Base-by-base conservation (phyloP, 2,888 invertebrate species). In the Colostygia pectinataria region DNA sequence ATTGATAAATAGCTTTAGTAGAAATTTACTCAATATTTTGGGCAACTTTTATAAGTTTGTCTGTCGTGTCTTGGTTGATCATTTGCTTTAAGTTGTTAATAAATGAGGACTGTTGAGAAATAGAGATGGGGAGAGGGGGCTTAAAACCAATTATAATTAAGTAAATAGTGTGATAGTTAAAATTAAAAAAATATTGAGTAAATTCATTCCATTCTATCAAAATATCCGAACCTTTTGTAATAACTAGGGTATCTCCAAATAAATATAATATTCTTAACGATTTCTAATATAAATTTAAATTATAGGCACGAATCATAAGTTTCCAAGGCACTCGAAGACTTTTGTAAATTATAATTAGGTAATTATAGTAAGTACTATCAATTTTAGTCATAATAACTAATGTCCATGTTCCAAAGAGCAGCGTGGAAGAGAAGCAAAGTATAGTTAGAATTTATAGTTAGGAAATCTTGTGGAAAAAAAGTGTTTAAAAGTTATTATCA, bases 391-490 rank as follows among this genome's bases (percentile, higher is more conserved):
- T 43, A 52, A 39, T 47, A 52, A 33, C 46, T 52, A 28, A 23
- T 23, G 31, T 43, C 57, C 57, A 53, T 43, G 46, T 13, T 82
- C 85, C 85, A 42, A 49, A 49, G 63, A 47, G 85, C 79, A 60
- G 88, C 88, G 77, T 87, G 86, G 52, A 83, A 83, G 53, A 57
- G 65, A 78, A 72, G 77, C 71, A 66, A 55, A 61, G 61, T n/a
- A n/a, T n/a, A n/a, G n/a, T n/a, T n/a, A n/a, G n/a, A n/a, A n/a
- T n/a, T 54, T 56, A 53, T 53, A 37, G 57, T 63, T 54, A 63
- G 51, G 41, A 25, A 38, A 14, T 23, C 25, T 38, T 37, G 20
- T 24, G 12, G 33, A 34, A 20, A 38, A 37, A 28, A 32, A 9
- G 24, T 24, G 12, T 9, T n/a, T n/a, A n/a, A 5, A 20, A 48